Conservation (phyloP, 2,888 invertebrate genomes). For the Drosophila ochracea region DNA sequence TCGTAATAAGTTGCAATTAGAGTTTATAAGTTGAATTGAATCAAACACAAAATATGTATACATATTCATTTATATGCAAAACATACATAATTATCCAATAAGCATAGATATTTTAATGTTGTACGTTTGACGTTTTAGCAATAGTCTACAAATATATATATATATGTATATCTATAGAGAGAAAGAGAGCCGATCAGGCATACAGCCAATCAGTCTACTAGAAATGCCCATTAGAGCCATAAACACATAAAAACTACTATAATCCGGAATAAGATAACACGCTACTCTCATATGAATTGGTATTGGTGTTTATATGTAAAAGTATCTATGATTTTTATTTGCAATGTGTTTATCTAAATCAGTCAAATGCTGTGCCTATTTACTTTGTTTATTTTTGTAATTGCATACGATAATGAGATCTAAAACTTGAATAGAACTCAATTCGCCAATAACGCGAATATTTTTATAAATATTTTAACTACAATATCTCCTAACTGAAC, state of each 20-base stretch:
- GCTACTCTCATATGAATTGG: constrained; percentile 20
- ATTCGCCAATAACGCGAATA: constrained; percentile 44
- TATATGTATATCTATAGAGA: neutral
- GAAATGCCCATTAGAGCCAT: constrained; percentile 38
- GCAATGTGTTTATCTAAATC: constrained; percentile 11
- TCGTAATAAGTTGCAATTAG: constrained; percentile 64
- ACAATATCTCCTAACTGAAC: constrained; percentile 34
- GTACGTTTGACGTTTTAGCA: constrained; percentile 70
- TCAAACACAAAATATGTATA: constrained; percentile 33
- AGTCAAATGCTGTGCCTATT: constrained; percentile 41
- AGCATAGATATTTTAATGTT: constrained; percentile 59
- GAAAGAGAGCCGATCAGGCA: constrained; percentile 39
- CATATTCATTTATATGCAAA: constrained; percentile 25
- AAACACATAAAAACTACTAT: constrained; percentile 26
- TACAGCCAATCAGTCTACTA: constrained; percentile 61
- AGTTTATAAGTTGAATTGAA: constrained; percentile 42
- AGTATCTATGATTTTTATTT: constrained; percentile 34
- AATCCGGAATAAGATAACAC: constrained; percentile 18
- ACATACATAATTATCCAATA: constrained; percentile 27
- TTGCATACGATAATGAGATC: constrained; percentile 24
- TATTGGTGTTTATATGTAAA: constrained; percentile 27
- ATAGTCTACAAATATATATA: constrained; percentile 5
- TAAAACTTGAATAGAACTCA: constrained; percentile 40
- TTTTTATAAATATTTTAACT: constrained; percentile 62
- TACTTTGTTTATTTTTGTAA: constrained; percentile 27